These are phyloP conservation scores for Mormyrus hasselquistii DNA, from an alignment of 2,797 vertebrate species.

Conservation along the genomic window DNA sequence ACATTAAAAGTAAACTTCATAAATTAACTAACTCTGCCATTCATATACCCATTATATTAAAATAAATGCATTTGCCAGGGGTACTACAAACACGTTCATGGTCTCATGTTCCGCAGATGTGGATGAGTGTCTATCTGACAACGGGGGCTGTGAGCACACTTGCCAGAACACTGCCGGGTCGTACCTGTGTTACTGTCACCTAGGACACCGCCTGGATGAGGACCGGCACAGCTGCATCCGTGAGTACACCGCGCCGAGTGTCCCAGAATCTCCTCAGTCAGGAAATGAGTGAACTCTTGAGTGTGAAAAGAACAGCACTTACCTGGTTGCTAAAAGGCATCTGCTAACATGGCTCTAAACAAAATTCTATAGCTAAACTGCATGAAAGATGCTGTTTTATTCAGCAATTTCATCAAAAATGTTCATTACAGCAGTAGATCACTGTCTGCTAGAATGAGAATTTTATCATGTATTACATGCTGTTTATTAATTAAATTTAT, in stretches of 20 bases:
- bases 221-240: conserved; percentile 61
- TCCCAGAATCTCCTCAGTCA: background rate
- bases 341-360: background rate
- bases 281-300: background rate
- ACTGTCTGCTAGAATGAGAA: background rate
- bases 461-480: background rate
- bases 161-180: conserved; percentile 71
- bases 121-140: conserved; percentile 63
- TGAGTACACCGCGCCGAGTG: conserved; percentile 42
- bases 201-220: conserved; percentile 56
- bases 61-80: no score
- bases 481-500: background rate
- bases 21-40: no score
- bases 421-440: background rate
- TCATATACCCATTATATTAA: no score
- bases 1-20: no score
- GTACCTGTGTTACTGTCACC: conserved; percentile 64
- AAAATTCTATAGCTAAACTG: background rate
- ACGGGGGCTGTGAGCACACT: conserved; percentile 57
- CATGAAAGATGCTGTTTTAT: background rate
- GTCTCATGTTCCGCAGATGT: conserved; percentile 51
- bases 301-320: background rate
- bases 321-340: background rate
- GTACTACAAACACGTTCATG: no score
- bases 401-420: background rate